A percentile compares a stretch with the other conserved stretches of the same genome.
These are phyloP conservation scores for Muscicapa striata DNA, from an alignment of 2,797 vertebrate species.

Conservation along the genomic window DNA sequence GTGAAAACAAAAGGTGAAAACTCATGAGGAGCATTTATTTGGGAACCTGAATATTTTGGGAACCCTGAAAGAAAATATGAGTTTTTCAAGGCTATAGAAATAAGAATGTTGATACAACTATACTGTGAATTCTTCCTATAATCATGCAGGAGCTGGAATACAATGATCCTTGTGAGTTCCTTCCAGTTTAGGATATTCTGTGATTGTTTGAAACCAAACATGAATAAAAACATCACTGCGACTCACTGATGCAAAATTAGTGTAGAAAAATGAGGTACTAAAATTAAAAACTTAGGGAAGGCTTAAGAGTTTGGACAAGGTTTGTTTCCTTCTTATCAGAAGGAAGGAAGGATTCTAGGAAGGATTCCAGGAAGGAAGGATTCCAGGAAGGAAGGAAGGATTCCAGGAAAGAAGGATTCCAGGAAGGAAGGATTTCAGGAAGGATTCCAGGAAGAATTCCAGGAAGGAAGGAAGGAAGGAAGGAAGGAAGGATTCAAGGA, in stretches of 20 bases:
- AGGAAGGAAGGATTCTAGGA: background rate
- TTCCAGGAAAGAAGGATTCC: too few relatives aligned
- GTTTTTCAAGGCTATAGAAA: background rate
- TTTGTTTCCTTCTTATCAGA: background rate
- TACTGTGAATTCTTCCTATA: background rate
- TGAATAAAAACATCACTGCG: background rate
- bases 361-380: background rate
- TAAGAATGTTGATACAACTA: background rate
- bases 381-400: background rate
- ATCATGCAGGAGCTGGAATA: background rate
- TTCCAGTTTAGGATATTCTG: background rate
- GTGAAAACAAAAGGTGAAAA: background rate
- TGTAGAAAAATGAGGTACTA: background rate
- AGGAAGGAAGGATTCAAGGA: too few relatives aligned
- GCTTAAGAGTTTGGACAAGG: background rate
- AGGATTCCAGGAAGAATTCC: too few relatives aligned
- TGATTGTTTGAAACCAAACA: accelerated
- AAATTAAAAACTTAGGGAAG: background rate
- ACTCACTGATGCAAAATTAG: background rate
- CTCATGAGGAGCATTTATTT: background rate
- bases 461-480: too few relatives aligned
- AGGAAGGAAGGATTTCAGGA: too few relatives aligned
- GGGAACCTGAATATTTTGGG: background rate
- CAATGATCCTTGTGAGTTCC: background rate
- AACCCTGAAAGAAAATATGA: background rate